These are phyloP conservation scores for Crocidura indochinensis DNA, from an alignment of 2,797 vertebrate genomes.

Conservation along the genomic window DNA sequence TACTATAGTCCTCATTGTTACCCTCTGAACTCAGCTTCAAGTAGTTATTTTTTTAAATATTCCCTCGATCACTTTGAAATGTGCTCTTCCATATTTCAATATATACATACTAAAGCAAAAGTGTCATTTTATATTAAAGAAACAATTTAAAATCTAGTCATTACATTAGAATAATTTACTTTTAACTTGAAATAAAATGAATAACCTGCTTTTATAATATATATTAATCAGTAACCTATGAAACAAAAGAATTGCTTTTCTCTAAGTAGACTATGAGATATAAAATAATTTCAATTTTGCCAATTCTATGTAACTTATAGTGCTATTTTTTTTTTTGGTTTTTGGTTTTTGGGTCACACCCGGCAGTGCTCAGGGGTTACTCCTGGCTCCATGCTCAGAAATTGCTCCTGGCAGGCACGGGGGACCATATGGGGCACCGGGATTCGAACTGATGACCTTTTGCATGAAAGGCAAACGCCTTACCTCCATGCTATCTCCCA, in stretches of 20 bases:
- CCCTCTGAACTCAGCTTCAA: conserved; percentile 17
- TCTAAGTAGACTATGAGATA: too few relatives aligned
- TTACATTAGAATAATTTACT: conserved; percentile 38
- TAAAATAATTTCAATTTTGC: neutral
- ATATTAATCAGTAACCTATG: neutral
- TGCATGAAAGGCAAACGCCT: too few relatives aligned
- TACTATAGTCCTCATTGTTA: neutral
- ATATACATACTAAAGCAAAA: neutral
- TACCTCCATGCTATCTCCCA: too few relatives aligned
- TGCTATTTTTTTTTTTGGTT: too few relatives aligned
- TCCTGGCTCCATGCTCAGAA: too few relatives aligned
- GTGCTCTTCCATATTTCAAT: neutral
- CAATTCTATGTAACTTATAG: too few relatives aligned
- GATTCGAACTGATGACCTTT: too few relatives aligned
- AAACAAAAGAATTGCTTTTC: neutral
- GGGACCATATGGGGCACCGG: too few relatives aligned
- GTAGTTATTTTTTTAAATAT: neutral
- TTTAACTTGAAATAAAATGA: neutral
- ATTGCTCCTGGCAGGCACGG: too few relatives aligned
- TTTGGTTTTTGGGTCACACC: too few relatives aligned
- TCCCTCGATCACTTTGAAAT: conserved; percentile 18
- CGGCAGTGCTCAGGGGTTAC: too few relatives aligned
- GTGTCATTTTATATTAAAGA: conserved; percentile 28
- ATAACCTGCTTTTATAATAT: conserved; percentile 9
- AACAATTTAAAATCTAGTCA: conserved; percentile 17